These are phyloP conservation scores for Anolis sagrei DNA, from an alignment of 2,113 vertebrate species.

Conservation along the genomic window DNA sequence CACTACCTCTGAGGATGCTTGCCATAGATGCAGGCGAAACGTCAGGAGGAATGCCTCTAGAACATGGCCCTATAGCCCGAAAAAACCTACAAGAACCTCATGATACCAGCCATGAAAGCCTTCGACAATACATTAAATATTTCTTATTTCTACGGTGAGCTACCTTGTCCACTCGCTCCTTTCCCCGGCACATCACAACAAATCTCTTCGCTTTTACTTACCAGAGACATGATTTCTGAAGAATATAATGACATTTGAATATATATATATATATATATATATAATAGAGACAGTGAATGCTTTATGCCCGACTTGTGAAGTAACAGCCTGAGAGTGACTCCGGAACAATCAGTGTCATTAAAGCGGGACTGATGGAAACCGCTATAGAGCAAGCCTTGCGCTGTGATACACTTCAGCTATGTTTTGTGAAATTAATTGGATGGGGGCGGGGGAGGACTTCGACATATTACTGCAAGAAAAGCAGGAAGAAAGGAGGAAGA, in stretches of 20 bases:
- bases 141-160: background rate
- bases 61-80: no score
- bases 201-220: background rate
- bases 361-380: background rate
- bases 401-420: background rate
- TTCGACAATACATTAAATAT: no score
- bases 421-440: conserved; percentile 15
- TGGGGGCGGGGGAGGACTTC: background rate
- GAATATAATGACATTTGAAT: background rate
- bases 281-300: conserved; percentile 1
- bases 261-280: no score
- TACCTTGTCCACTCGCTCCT: background rate
- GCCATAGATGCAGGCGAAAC: no score
- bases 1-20: no score
- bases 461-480: background rate
- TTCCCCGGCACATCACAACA: background rate
- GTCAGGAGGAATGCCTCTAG: no score
- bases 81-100: no score
- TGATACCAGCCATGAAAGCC: no score
- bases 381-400: background rate
- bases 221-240: conserved; percentile 9
- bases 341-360: conserved; percentile 3
- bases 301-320: conserved; percentile 1
- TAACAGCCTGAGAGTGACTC: background rate
- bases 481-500: background rate